Evolutionary conservation across 2,888 invertebrate genomes (phyloP).

Genomic region (Andrena hattorfiana): DNA sequence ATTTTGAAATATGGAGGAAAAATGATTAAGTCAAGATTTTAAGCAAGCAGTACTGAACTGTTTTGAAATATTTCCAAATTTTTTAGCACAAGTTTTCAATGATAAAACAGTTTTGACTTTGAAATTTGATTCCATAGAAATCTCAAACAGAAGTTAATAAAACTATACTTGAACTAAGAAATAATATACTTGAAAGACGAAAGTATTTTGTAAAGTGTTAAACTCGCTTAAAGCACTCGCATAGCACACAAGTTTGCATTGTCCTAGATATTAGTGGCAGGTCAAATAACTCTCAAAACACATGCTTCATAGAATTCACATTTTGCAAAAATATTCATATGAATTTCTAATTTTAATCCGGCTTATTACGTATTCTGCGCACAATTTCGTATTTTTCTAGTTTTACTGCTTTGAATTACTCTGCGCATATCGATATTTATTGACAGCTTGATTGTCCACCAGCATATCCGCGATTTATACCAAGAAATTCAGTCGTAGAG

Average conservation of each 20-base stretch:
- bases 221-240: not conserved
- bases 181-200: too few relatives aligned
- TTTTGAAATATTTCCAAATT: too few relatives aligned
- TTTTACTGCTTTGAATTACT: too few relatives aligned
- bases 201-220: not conserved
- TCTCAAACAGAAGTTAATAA: too few relatives aligned
- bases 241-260: not conserved
- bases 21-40: too few relatives aligned
- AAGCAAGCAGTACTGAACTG: too few relatives aligned
- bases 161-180: too few relatives aligned
- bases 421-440: not conserved
- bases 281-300: not conserved
- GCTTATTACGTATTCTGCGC: not conserved
- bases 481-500: slow-evolving; percentile 37
- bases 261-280: not conserved
- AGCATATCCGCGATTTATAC: slow-evolving; percentile 1
- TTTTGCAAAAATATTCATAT: not conserved
- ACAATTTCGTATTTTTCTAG: too few relatives aligned
- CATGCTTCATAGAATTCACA: not conserved
- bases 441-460: not conserved
- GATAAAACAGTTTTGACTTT: too few relatives aligned
- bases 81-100: too few relatives aligned
- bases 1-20: too few relatives aligned
- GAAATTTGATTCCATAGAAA: too few relatives aligned
- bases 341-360: not conserved